These are phyloP conservation scores for Gallinago undulata DNA, from an alignment of 2,113 vertebrate species.

Conservation along the genomic window DNA sequence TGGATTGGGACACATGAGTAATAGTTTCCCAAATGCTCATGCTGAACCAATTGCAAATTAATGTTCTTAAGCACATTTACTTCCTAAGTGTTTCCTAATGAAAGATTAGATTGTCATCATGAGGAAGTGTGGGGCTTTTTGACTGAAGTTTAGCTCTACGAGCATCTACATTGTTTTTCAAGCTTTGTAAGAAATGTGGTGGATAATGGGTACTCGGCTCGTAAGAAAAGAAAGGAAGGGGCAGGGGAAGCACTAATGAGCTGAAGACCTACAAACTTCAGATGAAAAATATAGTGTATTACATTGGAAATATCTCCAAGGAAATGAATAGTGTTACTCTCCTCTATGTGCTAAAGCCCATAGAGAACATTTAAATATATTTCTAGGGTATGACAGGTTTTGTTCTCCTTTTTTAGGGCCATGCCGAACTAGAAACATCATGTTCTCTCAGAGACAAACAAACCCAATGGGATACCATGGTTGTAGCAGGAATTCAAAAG, in stretches of 20 bases:
- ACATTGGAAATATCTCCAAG: neutral
- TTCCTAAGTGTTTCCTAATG: neutral
- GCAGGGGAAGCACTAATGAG: neutral
- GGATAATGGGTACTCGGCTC: neutral
- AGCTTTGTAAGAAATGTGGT: neutral
- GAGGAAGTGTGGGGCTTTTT: neutral
- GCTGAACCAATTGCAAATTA: neutral
- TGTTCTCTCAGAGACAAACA: slow-evolving; percentile 38
- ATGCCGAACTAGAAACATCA: neutral
- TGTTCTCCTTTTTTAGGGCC: neutral
- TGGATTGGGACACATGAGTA: neutral
- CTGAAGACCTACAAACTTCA: neutral
- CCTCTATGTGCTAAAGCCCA: neutral
- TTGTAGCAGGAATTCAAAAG: slow-evolving; percentile 18
- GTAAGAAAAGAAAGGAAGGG: neutral
- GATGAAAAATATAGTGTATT: neutral
- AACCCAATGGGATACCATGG: slow-evolving; percentile 16
- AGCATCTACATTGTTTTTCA: neutral
- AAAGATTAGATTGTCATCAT: neutral
- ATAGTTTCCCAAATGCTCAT: neutral
- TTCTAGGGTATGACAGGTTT: neutral
- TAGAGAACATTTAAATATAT: neutral
- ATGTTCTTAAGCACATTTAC: neutral
- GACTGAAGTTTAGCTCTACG: neutral
- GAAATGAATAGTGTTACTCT: neutral